A percentile compares a stretch with the other conserved stretches of the same genome.
Conservation (phyloP, 2,797 vertebrate genomes). For the Gymnopithys bicolor region DNA sequence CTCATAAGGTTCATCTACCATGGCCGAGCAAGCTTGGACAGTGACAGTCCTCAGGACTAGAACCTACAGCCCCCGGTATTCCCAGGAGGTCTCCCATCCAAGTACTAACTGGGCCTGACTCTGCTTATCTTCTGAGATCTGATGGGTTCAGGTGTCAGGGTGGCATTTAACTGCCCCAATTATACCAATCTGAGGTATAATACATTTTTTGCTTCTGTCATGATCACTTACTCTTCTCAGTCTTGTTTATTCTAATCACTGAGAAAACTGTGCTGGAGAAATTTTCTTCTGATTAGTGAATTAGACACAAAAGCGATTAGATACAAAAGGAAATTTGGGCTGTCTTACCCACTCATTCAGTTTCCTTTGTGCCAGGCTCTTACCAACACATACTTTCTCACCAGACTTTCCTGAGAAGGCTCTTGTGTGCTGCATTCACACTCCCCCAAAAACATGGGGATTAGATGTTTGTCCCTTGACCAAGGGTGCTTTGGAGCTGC, state of each 20-base stretch:
- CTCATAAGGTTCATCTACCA: too few species aligned
- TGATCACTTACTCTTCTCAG: slow-evolving; percentile 4
- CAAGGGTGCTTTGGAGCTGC: not conserved
- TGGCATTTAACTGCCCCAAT: too few species aligned
- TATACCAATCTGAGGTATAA: not conserved
- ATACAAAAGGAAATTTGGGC: slow-evolving; percentile 30
- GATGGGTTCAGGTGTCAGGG: too few species aligned
- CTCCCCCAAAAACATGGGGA: not conserved
- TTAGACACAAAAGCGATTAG: slow-evolving; percentile 64
- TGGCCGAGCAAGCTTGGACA: too few species aligned
- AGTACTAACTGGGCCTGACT: too few species aligned
- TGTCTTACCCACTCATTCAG: not conserved
- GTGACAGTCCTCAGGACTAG: too few species aligned
- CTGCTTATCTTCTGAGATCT: too few species aligned
- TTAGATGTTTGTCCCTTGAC: not conserved
- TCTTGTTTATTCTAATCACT: slow-evolving; percentile 64
- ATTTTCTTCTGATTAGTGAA: slow-evolving; percentile 64
- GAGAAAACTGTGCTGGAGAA: slow-evolving; percentile 68
- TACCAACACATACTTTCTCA: not conserved
- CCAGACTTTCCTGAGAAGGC: not conserved
- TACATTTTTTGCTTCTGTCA: slow-evolving; percentile 21
- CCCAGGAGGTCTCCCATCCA: too few species aligned
- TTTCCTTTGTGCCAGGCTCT: slow-evolving; percentile 25
- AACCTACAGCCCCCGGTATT: too few species aligned
- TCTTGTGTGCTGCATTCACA: not conserved